A percentile compares a stretch with the other conserved stretches of the same genome.
phyloP scores from a whole-genome alignment of 2,888 invertebrate genomes.

The Polyploca ridens region DNA sequence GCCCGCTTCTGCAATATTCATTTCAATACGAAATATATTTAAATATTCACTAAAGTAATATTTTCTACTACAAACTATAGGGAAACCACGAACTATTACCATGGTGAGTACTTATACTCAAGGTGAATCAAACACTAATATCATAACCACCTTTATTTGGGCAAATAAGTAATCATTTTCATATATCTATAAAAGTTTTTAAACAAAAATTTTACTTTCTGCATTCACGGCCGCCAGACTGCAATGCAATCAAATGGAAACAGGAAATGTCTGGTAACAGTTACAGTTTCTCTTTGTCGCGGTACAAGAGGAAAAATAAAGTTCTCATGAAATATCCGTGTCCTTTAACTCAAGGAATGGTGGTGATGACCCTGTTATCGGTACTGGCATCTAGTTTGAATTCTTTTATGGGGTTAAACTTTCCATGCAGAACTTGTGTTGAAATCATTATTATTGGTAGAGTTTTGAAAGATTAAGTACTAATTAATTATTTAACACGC shows the following conservation, averaged over 20 bases:
- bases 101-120: no score
- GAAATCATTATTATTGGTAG: no score
- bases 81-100: background rate
- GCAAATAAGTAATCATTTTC: background rate
- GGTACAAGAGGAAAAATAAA: constrained; percentile 22
- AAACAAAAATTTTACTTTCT: no score
- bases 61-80: background rate
- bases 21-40: constrained; percentile 67
- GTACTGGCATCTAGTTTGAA: background rate
- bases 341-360: background rate
- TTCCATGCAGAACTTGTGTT: no score
- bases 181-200: constrained; percentile 9
- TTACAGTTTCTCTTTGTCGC: constrained; percentile 40
- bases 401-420: background rate
- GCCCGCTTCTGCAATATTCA: constrained; percentile 62
- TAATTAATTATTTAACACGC: no score
- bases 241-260: constrained; percentile 56
- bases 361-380: no score
- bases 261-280: constrained; percentile 56
- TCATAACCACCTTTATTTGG: background rate
- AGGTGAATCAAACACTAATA: no score
- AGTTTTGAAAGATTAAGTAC: no score
- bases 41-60: constrained; percentile 36
- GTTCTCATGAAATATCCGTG: constrained; percentile 9
- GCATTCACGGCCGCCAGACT: constrained; percentile 12